Evolutionary conservation across 2,113 vertebrate genomes (phyloP).

Genomic region (Sturnira hondurensis): DNA sequence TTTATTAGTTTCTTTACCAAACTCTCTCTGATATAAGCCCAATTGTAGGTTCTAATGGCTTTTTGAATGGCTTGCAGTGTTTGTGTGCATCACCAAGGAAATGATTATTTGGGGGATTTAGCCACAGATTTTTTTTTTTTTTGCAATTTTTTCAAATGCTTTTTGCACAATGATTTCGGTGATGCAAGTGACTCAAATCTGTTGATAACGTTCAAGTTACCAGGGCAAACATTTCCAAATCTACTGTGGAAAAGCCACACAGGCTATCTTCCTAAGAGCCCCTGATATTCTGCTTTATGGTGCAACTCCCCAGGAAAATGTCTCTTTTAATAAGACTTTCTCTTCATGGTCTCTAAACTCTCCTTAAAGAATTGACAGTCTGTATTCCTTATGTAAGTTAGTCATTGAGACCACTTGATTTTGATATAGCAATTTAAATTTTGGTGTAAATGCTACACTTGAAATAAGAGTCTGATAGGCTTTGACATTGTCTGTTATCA

Average conservation of each 20-base stretch:
- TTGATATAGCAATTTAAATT: neutral
- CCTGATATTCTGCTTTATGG: neutral
- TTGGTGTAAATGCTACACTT: neutral
- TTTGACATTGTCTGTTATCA: neutral
- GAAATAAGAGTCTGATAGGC: neutral
- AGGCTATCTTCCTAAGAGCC: neutral
- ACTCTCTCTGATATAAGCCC: neutral
- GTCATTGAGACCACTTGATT: neutral
- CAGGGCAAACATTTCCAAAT: neutral
- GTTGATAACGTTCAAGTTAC: slow-evolving; percentile 21
- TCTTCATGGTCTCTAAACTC: neutral
- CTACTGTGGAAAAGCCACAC: neutral
- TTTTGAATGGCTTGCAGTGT: neutral
- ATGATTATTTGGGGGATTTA: neutral
- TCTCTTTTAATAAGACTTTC: slow-evolving; percentile 18
- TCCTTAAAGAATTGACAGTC: neutral
- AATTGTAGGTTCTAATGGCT: neutral
- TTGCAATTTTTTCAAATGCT: neutral
- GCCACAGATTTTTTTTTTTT: neutral
- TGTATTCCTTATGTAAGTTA: neutral
- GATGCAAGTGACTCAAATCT: neutral
- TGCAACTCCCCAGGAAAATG: slow-evolving; percentile 13
- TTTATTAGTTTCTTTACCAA: neutral
- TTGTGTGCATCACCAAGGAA: neutral
- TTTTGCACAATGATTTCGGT: neutral